Percentiles rank a stretch among this genome's conserved stretches.
These are phyloP conservation scores for Bolinopsis microptera DNA, from an alignment of 37 sponge, comb jelly and placozoan genomes.

Conservation along the genomic window DNA sequence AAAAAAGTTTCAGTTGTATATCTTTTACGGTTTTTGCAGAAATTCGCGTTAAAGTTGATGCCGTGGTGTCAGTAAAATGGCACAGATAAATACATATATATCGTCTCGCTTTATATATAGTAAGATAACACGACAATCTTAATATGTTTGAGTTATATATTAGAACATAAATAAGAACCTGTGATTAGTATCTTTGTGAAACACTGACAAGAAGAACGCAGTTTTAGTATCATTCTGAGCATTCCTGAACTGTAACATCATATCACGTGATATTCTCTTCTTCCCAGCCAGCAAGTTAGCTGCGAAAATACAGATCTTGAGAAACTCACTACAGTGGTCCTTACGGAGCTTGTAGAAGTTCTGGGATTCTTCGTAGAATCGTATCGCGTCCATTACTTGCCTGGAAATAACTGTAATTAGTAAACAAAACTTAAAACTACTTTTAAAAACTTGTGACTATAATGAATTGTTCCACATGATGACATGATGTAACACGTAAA, in stretches of 20 bases:
- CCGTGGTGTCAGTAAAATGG: too few relatives aligned
- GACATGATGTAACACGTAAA: too few relatives aligned
- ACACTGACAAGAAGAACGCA: background rate
- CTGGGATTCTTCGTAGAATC: conserved; percentile 27
- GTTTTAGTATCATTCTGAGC: background rate
- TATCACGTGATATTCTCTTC: background rate
- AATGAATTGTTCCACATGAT: too few relatives aligned
- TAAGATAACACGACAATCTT: too few relatives aligned
- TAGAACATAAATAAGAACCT: too few relatives aligned
- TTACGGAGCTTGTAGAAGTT: conserved; percentile 12
- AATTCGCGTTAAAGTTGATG: too few relatives aligned
- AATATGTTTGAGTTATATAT: too few relatives aligned
- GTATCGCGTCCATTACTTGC: background rate
- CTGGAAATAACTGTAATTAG: background rate
- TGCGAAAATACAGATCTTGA: conserved; percentile 20
- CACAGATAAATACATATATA: too few relatives aligned
- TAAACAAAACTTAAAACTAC: background rate
- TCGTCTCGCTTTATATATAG: too few relatives aligned
- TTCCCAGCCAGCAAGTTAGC: conserved; percentile 3
- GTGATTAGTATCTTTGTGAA: background rate
- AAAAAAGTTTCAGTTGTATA: too few relatives aligned
- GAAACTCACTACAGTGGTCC: background rate
- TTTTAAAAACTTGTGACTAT: too few relatives aligned
- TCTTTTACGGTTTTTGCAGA: too few relatives aligned
- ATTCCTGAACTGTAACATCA: background rate